Evolutionary conservation across 2,888 invertebrate genomes (phyloP), one percentile per base, ranked within the genome.

Genomic region (Melieria crassipennis): DNA sequence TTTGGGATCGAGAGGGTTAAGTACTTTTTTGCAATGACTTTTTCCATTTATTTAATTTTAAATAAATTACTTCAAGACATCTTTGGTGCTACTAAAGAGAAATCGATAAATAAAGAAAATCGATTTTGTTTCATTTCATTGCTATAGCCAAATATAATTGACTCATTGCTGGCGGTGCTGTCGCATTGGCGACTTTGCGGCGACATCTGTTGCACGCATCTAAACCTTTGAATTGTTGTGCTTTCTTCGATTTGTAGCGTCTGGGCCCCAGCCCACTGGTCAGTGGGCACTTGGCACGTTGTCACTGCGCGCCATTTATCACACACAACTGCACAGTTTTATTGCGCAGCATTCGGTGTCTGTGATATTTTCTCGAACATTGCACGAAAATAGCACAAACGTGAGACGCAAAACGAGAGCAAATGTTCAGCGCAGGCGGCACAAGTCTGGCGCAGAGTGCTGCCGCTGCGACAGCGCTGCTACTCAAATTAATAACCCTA

Each of bases 401-500:
- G 52, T 11, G 9, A 7, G 13, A 52, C 5, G 50, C 1, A 48
- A 52, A 13, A 13, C 52, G 9, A 52, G 4, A 13, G 52, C 52
- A 52, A 52, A 52, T 30, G 30, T 30, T 30, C 30, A 30, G 30
- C 30, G 30, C 30, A 30, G 30, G 30, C 30, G 30, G 30, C 30
- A 30, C 30, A 30, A 30, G 30, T 30, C 30, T 30, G 30, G 30
- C 30, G 30, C 30, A 30, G 30, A 30, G 30, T 30, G 30, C 30
- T 30, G 57, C 46, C 55, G 45, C 4, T 11, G 46, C 16, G n/a
- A 47, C 11, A 48, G 48, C 30, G 48, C 11, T 57, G 58, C 58
- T 82, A 83, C 84, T 83, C 80, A 83, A 84, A 83, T 82, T 83
- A 83, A 83, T 83, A 83, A 84, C 83, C 83, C 82, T 84, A 82